Base-by-base conservation (phyloP, 1,140 invertebrate species). In the Oppia nitens region DNA sequence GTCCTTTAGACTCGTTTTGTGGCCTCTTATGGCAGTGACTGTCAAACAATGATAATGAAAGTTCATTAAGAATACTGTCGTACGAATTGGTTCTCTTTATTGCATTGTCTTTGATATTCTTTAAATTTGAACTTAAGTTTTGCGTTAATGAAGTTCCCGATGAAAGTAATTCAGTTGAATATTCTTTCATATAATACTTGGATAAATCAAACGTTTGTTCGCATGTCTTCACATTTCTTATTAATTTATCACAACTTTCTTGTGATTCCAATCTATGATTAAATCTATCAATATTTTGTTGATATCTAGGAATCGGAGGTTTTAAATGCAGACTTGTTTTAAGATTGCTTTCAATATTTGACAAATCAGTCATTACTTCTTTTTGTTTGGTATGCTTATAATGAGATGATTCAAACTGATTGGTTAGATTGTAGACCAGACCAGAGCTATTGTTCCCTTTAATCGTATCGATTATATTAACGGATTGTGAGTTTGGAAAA, bases 141-240 rank as follows among this genome's bases (percentile, higher is more conserved):
- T n/a, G n/a, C n/a, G n/a, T n/a, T n/a, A n/a, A n/a, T n/a, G n/a
- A n/a, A n/a, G n/a, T n/a, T n/a, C n/a, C n/a, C n/a, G n/a, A n/a
- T n/a, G n/a, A n/a, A n/a, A n/a, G n/a, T 85, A 2, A 83, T 84
- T 60, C 81, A 73, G 63, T 79, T 79, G 0, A 83, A 80, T 0
- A 79, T 83, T 2, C 24, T 79, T 56, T 76, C 77, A 55, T 76
- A 75, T 64, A 79, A 81, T 29, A 57, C 51, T 50, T 62, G 58
- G 21, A 53, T 59, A 47, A 4, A 21, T 45, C 57, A 25, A 21
- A 23, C 23, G 49, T 17, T 17, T 23, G 49, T 63, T 56, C 28
- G 52, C 56, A 23, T 59, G 57, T 27, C 61, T 63, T 12, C 45
- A 53, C 54, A 53, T 52, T 29, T 56, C 24, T 21, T 56, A 50